Base-by-base conservation (phyloP, 2,113 vertebrate genomes). In the Fulmarus glacialis region DNA sequence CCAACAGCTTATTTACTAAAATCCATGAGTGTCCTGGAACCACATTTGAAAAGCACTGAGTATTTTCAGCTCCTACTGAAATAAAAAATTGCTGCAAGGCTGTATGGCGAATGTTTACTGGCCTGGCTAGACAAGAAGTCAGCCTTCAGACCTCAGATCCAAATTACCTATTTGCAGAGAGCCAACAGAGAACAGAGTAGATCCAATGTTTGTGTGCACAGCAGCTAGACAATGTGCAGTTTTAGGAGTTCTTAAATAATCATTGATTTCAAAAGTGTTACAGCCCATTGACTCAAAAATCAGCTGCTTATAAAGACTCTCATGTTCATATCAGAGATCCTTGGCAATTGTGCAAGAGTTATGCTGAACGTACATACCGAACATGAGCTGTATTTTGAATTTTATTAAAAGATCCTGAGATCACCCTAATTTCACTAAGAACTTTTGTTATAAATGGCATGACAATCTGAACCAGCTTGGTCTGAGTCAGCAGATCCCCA, bases 241-340 rank as follows among this genome's bases (percentile, higher is more conserved):
- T 97, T 97, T 97, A 95, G 93, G 93, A 97, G 97, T 97, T 93
- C 93, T 93, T 97, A 97, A 97, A 97, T 97, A 97, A 96, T 50
- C 96, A 97, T 97, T 90, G 97, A 97, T 97, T 97, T 96, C 83
- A 94, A 93, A 97, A 85, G 80, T 81, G 96, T 97, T 96, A 97
- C 90, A 96, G 97, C 86, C 96, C 92, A 98, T 96, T 97, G 95
- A 97, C 91, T 94, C 95, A 97, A 97, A 98, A 96, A 93, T 90
- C 95, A 97, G 96, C 93, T 91, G 68, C 94, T 97, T 82, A 60
- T 27, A 67, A 87, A 94, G 94, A 59, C 83, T 96, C 90, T 79
- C 0, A 0, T 50, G 78, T 26, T 94, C 93, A 12, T 20, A 67
- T 24, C 93, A 63, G 67, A 86, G 84, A 72, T 53, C 77, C 77